A percentile compares a stretch with the other conserved stretches of the same genome.
These are phyloP conservation scores for Micrasema minimum DNA, from an alignment of 1,140 invertebrate species.

Conservation along the genomic window DNA sequence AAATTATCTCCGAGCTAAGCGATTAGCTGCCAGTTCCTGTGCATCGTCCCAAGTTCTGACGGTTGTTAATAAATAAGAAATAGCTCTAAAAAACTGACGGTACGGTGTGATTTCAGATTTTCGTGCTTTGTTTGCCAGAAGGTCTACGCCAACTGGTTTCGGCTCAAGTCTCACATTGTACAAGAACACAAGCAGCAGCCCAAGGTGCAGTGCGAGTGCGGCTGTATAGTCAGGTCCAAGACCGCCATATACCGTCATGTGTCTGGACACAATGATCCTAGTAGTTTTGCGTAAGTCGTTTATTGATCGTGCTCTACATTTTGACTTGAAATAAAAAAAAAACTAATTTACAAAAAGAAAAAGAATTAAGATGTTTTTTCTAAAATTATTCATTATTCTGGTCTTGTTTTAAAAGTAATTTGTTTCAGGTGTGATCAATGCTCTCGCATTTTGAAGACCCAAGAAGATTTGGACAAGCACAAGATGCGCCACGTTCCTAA, in stretches of 20 bases:
- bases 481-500: constrained; percentile 64
- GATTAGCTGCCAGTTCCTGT: too few relatives aligned
- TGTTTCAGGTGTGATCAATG: constrained; percentile 63
- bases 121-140: constrained; percentile 60
- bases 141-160: constrained; percentile 62
- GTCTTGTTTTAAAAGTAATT: too few relatives aligned
- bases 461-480: constrained; percentile 62
- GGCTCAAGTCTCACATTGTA: constrained; percentile 59
- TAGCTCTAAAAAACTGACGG: too few relatives aligned
- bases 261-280: constrained; percentile 63
- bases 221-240: constrained; percentile 62
- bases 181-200: constrained; percentile 57
- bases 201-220: constrained; percentile 62
- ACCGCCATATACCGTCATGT: constrained; percentile 65
- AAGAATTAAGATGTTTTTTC: too few relatives aligned
- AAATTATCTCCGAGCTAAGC: too few relatives aligned
- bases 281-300: constrained; percentile 60
- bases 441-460: constrained; percentile 62
- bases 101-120: constrained; percentile 61
- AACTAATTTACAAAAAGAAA: too few relatives aligned
- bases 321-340: too few relatives aligned
- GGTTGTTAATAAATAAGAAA: too few relatives aligned
- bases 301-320: too few relatives aligned
- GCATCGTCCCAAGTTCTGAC: too few relatives aligned
- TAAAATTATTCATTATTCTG: too few relatives aligned